Evolutionary conservation across 2,888 invertebrate species (phyloP), one percentile per base, ranked within the genome.

Genomic region (Lomographa bimaculata): DNA sequence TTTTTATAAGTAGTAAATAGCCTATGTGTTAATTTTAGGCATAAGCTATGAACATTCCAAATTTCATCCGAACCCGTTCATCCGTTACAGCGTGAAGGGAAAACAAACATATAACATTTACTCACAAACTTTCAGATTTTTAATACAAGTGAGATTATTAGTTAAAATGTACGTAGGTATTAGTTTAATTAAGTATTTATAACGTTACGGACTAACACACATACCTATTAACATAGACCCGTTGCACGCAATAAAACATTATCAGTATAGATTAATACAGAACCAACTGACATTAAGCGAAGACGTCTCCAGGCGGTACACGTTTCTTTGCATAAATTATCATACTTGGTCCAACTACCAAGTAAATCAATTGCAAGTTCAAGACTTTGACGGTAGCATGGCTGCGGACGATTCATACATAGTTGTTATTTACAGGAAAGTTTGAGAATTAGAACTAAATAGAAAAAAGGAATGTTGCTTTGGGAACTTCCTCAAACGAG

Each of bases 251-350:
- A 45, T 50, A 47, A 45, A 50, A 43, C 38, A 47, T 46, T 43
- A 47, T 26, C 21, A 36, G 20, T 39, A 41, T 46, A 43, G 42
- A 54, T 72, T 77, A 78, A 71, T 73, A 65, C 63, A 66, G 59
- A 68, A 72, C 71, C 71, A 36, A 65, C 69, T 65, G 71, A 60
- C 70, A 77, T 79, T 80, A 80, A 60, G 58, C 51, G 70, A 69
- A 69, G 70, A 71, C 54, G 75, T 86, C 86, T 51, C 86, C 51
- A 67, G 46, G 71, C 75, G 86, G 86, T 85, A 87, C 86, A 82
- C 71, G 66, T 62, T 73, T 74, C 69, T 79, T 79, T 72, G 81
- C 79, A 82, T 84, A 82, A 85, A 84, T 83, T 80, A 81, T 66
- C 49, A 57, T 61, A 60, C 51, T 60, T 63, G 61, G 62, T 55